phyloP scores from a whole-genome alignment of 2,113 vertebrate genomes.

The Acanthochromis polyacanthus region DNA sequence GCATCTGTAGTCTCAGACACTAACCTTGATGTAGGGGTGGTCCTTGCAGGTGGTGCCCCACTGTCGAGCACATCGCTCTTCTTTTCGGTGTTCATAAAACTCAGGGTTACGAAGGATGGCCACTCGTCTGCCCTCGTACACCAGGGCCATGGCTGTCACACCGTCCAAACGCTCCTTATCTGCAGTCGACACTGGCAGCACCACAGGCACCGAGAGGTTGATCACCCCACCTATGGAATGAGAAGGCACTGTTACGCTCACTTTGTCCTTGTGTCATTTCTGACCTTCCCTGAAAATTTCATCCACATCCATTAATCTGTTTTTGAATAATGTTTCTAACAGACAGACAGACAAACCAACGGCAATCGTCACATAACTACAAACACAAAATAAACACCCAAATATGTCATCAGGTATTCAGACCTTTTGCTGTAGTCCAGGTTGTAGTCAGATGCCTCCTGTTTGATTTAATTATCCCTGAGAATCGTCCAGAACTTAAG shows the following conservation, averaged over 20 bases:
- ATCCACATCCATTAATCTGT: no score
- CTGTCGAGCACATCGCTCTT: constrained; percentile 96
- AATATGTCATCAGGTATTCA: no score
- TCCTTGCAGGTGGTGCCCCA: constrained; percentile 97
- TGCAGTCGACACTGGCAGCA: constrained; percentile 89
- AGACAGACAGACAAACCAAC: no score
- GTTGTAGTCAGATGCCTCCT: no score
- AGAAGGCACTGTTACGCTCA: neutral
- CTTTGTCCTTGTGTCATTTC: no score
- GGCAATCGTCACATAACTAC: no score
- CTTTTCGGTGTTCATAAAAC: constrained; percentile 96
- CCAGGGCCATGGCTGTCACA: constrained; percentile 90
- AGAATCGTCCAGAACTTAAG: no score
- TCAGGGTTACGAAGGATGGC: constrained; percentile 97
- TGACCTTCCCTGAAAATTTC: no score
- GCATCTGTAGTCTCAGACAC: neutral
- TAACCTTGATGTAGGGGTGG: constrained; percentile 98
- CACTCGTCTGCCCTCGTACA: constrained; percentile 89
- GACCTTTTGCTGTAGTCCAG: no score
- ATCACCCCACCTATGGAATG: constrained; percentile 92
- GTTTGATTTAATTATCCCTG: no score
- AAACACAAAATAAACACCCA: no score
- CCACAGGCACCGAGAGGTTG: constrained; percentile 96
- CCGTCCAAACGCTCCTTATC: constrained; percentile 94
- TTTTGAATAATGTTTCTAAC: no score